phyloP scores from a whole-genome alignment of 1,140 invertebrate genomes.

The Lordiphosa collinella region DNA sequence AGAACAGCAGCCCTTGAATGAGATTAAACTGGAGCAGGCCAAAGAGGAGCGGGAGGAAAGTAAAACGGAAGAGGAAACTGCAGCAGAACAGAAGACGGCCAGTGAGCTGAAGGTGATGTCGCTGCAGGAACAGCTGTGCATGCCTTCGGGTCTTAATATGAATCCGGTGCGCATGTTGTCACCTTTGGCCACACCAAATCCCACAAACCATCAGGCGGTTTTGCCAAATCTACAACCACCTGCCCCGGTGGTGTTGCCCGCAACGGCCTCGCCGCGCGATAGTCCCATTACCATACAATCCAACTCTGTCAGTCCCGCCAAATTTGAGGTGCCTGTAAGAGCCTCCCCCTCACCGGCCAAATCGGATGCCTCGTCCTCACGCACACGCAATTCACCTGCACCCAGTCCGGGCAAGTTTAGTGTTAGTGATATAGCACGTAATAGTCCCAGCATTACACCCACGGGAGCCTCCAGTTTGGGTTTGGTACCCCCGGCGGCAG shows the following conservation, averaged over 20 bases:
- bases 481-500: conserved; percentile 45
- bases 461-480: conserved; percentile 31
- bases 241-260: conserved; percentile 4
- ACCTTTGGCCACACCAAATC: conserved; percentile 67
- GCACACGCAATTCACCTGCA: conserved; percentile 69
- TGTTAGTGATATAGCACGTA: conserved; percentile 70
- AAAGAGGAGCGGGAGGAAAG: conserved; percentile 58
- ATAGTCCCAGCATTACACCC: conserved; percentile 74
- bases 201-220: conserved; percentile 44
- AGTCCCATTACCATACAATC: conserved; percentile 76
- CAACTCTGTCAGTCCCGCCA: conserved; percentile 76
- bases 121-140: conserved; percentile 74
- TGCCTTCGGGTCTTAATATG: conserved; percentile 79
- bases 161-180: conserved; percentile 77
- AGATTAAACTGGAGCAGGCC: conserved; percentile 39
- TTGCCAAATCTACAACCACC: conserved; percentile 32
- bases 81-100: conserved; percentile 55
- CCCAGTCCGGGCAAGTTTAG: conserved; percentile 77
- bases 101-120: conserved; percentile 75
- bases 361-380: conserved; percentile 69
- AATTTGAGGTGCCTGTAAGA: conserved; percentile 71
- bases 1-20: conserved; percentile 11
- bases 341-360: conserved; percentile 77
- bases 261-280: conserved; percentile 58
- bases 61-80: conserved; percentile 53